A percentile compares a stretch with the other conserved stretches of the same genome.
Evolutionary conservation across 2,113 vertebrate species (phyloP).

Genomic region (Camelus dromedarius): DNA sequence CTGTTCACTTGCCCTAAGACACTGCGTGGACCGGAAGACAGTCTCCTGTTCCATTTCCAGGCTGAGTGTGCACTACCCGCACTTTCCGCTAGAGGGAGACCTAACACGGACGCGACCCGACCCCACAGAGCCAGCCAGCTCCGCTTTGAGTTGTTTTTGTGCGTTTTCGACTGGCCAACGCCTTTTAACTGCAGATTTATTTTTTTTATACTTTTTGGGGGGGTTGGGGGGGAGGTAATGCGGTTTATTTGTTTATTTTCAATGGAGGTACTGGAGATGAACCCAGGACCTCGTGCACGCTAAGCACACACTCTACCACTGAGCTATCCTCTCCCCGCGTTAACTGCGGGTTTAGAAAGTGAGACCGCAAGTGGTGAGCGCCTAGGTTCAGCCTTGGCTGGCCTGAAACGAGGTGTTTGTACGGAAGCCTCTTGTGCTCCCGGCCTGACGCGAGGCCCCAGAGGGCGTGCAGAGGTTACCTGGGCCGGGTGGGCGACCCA

Average conservation of each 20-base stretch:
- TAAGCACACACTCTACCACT: too few species aligned
- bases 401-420: not conserved
- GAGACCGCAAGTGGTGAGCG: not conserved
- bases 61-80: not conserved
- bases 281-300: too few species aligned
- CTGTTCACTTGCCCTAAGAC: accelerated
- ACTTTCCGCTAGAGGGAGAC: not conserved
- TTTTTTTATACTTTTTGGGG: too few species aligned
- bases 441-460: accelerated
- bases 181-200: not conserved
- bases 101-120: accelerated
- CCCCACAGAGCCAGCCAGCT: not conserved
- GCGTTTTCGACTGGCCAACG: not conserved
- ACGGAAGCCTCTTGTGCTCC: not conserved
- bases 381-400: not conserved
- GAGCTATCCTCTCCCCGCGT: too few species aligned
- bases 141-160: not conserved
- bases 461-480: not conserved
- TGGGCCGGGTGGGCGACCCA: not conserved
- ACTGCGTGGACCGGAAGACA: accelerated
- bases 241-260: too few species aligned
- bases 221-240: too few species aligned
- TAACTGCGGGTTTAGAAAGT: not conserved
- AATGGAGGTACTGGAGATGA: too few species aligned
- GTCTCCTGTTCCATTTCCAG: accelerated